A percentile compares a stretch with the other conserved stretches of the same genome.
phyloP scores from a whole-genome alignment of 2,797 vertebrate genomes.

The Phalanger gymnotis region DNA sequence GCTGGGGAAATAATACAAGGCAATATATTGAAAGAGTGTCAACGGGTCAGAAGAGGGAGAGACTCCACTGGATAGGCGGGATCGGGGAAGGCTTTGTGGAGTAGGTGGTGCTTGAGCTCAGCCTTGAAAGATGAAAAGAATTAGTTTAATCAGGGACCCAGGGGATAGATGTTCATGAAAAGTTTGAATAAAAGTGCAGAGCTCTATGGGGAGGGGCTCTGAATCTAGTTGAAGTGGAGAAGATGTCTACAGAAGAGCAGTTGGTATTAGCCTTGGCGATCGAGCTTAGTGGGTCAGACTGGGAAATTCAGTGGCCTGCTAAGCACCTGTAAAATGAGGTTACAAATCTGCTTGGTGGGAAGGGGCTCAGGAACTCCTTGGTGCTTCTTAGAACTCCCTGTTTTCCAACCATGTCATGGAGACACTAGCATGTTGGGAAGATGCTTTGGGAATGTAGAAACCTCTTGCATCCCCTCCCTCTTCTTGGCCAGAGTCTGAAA shows the following conservation, averaged over 20 bases:
- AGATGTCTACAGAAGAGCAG: not conserved
- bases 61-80: not conserved
- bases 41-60: not conserved
- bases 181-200: not conserved
- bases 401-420: not conserved
- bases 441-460: not conserved
- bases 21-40: not conserved
- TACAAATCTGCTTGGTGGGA: not conserved
- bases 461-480: not conserved
- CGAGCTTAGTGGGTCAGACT: not conserved
- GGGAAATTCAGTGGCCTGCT: not conserved
- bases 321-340: not conserved
- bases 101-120: not conserved
- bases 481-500: not conserved
- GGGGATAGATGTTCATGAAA: not conserved
- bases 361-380: not conserved
- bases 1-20: not conserved
- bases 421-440: not conserved
- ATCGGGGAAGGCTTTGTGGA: not conserved
- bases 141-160: not conserved
- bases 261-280: not conserved
- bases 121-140: not conserved
- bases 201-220: not conserved
- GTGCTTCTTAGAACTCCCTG: not conserved
- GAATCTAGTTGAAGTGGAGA: not conserved